phyloP scores from a whole-genome alignment of 1,140 invertebrate species.

The Tetragonula clypearis region DNA sequence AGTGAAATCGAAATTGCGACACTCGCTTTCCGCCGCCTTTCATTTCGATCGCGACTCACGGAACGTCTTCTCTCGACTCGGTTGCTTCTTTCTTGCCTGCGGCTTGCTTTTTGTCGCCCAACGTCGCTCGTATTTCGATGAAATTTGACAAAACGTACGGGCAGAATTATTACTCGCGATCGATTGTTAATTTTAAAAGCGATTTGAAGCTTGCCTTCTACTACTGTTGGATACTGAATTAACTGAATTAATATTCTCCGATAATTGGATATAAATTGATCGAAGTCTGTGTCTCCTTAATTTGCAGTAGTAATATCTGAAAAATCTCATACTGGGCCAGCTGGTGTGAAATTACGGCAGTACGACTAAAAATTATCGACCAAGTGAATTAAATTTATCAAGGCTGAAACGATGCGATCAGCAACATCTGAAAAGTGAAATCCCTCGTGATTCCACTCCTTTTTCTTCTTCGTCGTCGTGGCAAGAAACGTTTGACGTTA shows the following conservation, averaged over 20 bases:
- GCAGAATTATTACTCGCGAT: no score
- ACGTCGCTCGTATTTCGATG: no score
- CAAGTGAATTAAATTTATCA: background rate
- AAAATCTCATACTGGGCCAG: background rate
- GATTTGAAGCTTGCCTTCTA: background rate
- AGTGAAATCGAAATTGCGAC: constrained; percentile 56
- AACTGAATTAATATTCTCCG: no score
- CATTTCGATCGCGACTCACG: background rate
- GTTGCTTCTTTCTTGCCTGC: background rate
- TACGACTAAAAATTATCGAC: background rate
- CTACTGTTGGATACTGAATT: no score
- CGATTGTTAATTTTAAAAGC: no score
- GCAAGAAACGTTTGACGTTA: background rate
- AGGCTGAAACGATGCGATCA: background rate
- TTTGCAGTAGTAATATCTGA: rapidly evolving
- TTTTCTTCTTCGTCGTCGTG: no score
- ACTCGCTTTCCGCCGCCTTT: constrained; percentile 21
- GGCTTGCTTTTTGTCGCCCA: no score
- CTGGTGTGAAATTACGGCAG: background rate
- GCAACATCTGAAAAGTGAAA: background rate
- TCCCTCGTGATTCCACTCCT: background rate
- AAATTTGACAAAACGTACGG: no score
- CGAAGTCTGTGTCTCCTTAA: background rate
- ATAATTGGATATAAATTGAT: no score
- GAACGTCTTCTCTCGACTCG: background rate